Evolutionary conservation across 1,140 invertebrate genomes (phyloP).

Genomic region (Solen grandis): DNA sequence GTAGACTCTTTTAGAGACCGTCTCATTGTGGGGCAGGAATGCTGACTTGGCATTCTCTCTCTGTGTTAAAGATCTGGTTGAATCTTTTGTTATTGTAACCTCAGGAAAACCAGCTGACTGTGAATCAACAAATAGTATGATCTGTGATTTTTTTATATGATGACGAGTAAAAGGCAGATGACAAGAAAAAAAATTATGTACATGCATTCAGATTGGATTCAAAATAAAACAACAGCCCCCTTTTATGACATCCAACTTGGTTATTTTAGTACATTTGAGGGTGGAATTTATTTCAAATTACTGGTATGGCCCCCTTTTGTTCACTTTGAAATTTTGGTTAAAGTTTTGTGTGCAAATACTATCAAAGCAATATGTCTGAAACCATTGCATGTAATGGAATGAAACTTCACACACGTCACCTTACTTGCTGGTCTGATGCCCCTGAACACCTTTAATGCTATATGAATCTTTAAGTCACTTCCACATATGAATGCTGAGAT

Average conservation of each 20-base stretch:
- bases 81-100: constrained; percentile 55
- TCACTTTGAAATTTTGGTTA: too few species aligned
- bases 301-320: too few species aligned
- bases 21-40: constrained; percentile 68
- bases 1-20: constrained; percentile 64
- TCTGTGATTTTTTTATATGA: background rate
- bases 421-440: too few species aligned
- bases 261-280: too few species aligned
- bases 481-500: too few species aligned
- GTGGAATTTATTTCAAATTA: too few species aligned
- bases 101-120: constrained; percentile 61
- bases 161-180: background rate
- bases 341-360: too few species aligned
- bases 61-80: constrained; percentile 50
- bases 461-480: too few species aligned
- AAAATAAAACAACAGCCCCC: background rate
- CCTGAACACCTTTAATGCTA: too few species aligned
- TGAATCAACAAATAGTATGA: constrained; percentile 1
- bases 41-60: constrained; percentile 69
- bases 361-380: too few species aligned
- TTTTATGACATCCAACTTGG: background rate
- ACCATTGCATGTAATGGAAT: too few species aligned
- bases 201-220: background rate
- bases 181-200: background rate
- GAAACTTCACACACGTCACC: too few species aligned